Conservation (phyloP, 2,888 invertebrate species). For the Dysmachus trigonus region DNA sequence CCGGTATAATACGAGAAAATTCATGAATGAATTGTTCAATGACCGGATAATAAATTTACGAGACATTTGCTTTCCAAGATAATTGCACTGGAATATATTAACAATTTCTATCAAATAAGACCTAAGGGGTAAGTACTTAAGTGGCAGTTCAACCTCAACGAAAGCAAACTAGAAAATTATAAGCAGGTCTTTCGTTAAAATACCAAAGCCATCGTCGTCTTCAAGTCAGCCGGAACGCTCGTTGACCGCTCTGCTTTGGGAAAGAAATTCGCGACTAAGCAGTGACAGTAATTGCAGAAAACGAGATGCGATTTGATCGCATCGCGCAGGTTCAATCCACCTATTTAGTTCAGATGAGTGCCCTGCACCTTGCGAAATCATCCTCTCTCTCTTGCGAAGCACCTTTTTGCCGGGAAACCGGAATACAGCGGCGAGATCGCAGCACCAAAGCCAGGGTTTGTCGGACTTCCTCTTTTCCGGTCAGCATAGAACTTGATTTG, state of each 20-base stretch:
- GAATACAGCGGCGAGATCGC: neutral
- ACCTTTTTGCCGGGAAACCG: neutral
- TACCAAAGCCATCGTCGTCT: neutral
- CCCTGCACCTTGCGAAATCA: neutral
- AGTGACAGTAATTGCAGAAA: constrained; percentile 6
- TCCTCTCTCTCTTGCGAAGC: neutral
- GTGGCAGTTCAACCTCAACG: neutral
- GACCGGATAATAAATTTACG: neutral
- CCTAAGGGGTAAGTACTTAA: neutral
- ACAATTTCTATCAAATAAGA: neutral
- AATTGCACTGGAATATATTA: neutral
- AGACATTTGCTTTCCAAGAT: neutral
- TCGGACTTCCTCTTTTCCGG: neutral
- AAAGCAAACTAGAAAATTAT: constrained; percentile 6
- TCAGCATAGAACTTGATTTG: constrained; percentile 10
- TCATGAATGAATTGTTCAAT: neutral
- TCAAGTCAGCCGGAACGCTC: neutral
- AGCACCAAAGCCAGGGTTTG: neutral
- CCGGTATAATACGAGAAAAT: neutral
- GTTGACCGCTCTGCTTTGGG: neutral
- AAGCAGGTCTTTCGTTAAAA: constrained; percentile 4
- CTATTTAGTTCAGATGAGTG: neutral
- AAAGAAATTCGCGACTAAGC: neutral
- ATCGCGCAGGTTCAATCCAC: neutral
- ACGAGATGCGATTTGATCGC: neutral